Conservation (phyloP, 2,797 vertebrate genomes). For the Trachurus trachurus region DNA sequence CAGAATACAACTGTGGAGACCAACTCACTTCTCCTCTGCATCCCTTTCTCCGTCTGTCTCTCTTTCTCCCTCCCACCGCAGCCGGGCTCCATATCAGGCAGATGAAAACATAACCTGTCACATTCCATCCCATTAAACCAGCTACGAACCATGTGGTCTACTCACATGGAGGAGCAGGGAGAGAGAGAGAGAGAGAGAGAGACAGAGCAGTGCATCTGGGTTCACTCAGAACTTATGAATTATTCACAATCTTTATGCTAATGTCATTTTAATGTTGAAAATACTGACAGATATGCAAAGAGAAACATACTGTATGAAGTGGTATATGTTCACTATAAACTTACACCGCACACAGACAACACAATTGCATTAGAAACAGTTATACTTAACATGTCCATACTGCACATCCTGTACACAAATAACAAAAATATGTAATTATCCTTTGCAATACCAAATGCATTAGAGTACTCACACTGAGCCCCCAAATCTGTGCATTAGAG, state of each 20-base stretch:
- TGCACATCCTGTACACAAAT: conserved; percentile 66
- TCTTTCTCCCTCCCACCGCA: conserved; percentile 66
- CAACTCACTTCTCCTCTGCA: conserved; percentile 28
- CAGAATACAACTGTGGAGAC: conserved; percentile 68
- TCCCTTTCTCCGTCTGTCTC: conserved; percentile 34
- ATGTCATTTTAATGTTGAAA: conserved; percentile 85
- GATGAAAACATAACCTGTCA: conserved; percentile 88
- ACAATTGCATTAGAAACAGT: conserved; percentile 55
- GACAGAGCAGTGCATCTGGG: conserved; percentile 78
- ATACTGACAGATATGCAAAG: conserved; percentile 75
- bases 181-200: conserved; percentile 59
- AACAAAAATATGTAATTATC: conserved; percentile 72
- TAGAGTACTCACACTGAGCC: conserved; percentile 74
- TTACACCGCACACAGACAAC: conserved; percentile 33
- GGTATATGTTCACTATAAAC: conserved; percentile 31
- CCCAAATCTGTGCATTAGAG: conserved; percentile 80
- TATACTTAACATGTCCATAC: conserved; percentile 62
- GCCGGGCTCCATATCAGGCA: conserved; percentile 82
- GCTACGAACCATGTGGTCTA: conserved; percentile 84
- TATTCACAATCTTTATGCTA: conserved; percentile 90
- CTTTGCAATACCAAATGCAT: conserved; percentile 77
- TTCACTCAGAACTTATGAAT: conserved; percentile 87
- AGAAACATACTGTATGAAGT: conserved; percentile 60
- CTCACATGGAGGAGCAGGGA: conserved; percentile 77
- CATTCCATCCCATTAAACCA: conserved; percentile 91